Evolutionary conservation across 2,888 invertebrate species (phyloP).

Genomic region (Dryobotodes eremita): DNA sequence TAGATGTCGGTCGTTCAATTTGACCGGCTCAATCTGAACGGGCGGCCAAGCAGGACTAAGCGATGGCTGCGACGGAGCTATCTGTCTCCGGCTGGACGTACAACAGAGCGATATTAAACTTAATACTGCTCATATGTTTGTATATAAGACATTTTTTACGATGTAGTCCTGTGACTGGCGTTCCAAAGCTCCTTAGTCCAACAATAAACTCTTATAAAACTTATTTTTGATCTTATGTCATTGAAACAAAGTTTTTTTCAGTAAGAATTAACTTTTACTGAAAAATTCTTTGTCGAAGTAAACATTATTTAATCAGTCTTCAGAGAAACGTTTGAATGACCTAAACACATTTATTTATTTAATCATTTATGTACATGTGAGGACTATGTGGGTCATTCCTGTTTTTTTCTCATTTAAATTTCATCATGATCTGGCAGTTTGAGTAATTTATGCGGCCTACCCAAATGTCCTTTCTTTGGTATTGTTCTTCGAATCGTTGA

Average conservation of each 20-base stretch:
- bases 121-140: slow-evolving; percentile 28
- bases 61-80: slow-evolving; percentile 35
- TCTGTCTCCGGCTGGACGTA: slow-evolving; percentile 40
- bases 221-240: background rate
- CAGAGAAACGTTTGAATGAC: too few species aligned
- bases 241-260: background rate
- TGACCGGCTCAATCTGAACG: slow-evolving; percentile 21
- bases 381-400: too few species aligned
- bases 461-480: too few species aligned
- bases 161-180: background rate
- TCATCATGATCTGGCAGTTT: too few species aligned
- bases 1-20: slow-evolving; percentile 30
- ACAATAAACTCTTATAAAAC: background rate
- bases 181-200: background rate
- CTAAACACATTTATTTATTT: too few species aligned
- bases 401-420: too few species aligned
- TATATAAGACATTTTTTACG: slow-evolving; percentile 25
- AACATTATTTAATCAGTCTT: too few species aligned
- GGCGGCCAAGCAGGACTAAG: slow-evolving; percentile 10
- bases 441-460: too few species aligned
- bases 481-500: too few species aligned
- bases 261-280: too few species aligned
- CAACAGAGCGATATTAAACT: slow-evolving; percentile 40
- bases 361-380: too few species aligned
- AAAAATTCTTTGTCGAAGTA: background rate